Conservation (phyloP, 2,113 vertebrate genomes). For the Phoenicopterus ruber region DNA sequence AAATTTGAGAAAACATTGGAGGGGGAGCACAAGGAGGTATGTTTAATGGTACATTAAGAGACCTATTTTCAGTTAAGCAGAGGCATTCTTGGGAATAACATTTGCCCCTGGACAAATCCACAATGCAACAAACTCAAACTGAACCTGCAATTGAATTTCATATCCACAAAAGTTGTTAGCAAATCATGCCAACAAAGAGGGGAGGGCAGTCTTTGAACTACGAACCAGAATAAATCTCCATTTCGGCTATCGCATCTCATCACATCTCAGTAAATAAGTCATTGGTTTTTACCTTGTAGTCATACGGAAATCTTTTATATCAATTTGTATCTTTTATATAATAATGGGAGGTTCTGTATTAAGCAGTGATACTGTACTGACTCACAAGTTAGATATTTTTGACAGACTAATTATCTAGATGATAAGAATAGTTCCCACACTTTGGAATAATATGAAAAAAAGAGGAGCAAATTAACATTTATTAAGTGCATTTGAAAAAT, state of each 20-base stretch:
- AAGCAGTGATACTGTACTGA: background rate
- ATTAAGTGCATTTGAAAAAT: slow-evolving; percentile 41
- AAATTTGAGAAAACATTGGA: background rate
- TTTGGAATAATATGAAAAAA: background rate
- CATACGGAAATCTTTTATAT: background rate
- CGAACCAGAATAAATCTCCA: background rate
- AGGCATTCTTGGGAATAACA: background rate
- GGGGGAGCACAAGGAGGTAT: background rate
- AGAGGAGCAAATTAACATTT: slow-evolving; percentile 37
- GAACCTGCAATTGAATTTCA: background rate
- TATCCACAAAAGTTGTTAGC: background rate
- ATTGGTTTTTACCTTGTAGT: background rate
- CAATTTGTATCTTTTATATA: background rate
- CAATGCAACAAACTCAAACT: background rate
- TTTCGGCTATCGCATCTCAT: background rate
- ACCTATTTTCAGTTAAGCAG: background rate
- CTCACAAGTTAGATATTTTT: background rate
- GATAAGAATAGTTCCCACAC: background rate
- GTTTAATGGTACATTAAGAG: background rate
- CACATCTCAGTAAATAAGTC: background rate
- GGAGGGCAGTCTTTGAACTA: background rate
- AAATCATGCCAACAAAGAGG: background rate
- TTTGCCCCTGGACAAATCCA: background rate
- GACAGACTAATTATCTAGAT: background rate
- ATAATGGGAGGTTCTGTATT: background rate